These are phyloP conservation scores for Sphaerolaimus hirsutus DNA, from an alignment of 2,888 invertebrate species.

Conservation along the genomic window DNA sequence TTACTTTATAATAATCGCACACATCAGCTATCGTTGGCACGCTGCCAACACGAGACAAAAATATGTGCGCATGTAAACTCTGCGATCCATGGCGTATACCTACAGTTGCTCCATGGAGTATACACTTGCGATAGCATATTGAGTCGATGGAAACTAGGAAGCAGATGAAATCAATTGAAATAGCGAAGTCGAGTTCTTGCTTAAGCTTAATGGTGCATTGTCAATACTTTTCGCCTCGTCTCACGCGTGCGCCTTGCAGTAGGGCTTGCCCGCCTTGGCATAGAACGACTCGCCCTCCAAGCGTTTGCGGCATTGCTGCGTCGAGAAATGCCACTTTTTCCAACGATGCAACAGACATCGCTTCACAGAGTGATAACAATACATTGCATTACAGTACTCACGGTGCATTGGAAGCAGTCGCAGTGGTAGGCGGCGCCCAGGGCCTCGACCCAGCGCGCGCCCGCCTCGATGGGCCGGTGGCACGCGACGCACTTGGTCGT, in stretches of 20 bases:
- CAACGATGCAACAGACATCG: background rate
- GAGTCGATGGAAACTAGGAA: too few relatives aligned
- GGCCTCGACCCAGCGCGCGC: conserved; percentile 98
- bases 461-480: conserved; percentile 94
- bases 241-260: conserved; percentile 93
- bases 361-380: background rate
- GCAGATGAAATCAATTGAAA: too few relatives aligned
- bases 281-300: conserved; percentile 97
- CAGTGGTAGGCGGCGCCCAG: conserved; percentile 82
- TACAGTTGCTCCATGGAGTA: too few relatives aligned
- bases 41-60: too few relatives aligned
- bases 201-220: too few relatives aligned
- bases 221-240: too few relatives aligned
- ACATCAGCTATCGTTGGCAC: too few relatives aligned
- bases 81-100: too few relatives aligned
- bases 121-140: too few relatives aligned
- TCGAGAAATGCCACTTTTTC: conserved; percentile 19
- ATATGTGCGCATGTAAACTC: too few relatives aligned
- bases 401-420: conserved; percentile 98
- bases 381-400: conserved; percentile 30
- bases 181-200: too few relatives aligned
- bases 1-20: too few relatives aligned
- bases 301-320: conserved; percentile 91
- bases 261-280: conserved; percentile 89
- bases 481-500: conserved; percentile 96